Base-by-base conservation (phyloP, 2,888 invertebrate species). In the Cybosia mesomella region DNA sequence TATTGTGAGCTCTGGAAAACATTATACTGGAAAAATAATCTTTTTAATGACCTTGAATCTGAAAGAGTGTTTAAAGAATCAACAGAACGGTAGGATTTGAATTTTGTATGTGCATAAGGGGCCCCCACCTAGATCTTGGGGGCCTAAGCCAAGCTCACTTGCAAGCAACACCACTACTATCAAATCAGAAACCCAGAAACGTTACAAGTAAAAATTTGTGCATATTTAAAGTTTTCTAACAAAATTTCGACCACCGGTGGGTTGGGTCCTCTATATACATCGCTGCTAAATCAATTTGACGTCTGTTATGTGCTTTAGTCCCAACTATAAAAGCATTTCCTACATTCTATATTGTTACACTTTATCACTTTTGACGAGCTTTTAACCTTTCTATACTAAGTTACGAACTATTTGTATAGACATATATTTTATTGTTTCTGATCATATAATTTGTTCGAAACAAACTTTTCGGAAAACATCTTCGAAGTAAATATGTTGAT, bases 311-410 rank as follows among this genome's bases (percentile, higher is more conserved):
- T 65, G 34, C 32, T 65, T 70, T 49, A 68, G 54, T 28, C 61
- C 67, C 66, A 69, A 60, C 39, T 10, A n/a, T 18, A 11, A 58
- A 58, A 58, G 66, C 34, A 34, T 49, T 61, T 32, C 68, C 67
- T 65, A 70, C 71, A 71, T 74, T 54, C 64, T 69, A 67, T 67
- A 71, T 68, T 71, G 72, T 71, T 68, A 73, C 67, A 62, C 68
- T 69, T 72, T 54, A 80, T 75, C 63, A 73, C 55, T 65, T 73
- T 34, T 70, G 72, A 71, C 18, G 28, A 32, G 58, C 58, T 58
- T 58, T 58, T 58, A 58, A 32, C 58, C 58, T 58, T 58, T 58
- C n/a, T 58, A 18, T 32, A n/a, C 5, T n/a, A 58, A 55, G 15
- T 11, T 34, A 34, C 28, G 7, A 55, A 22, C 11, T 15, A 54